phyloP scores from a whole-genome alignment of 2,888 invertebrate species.

The Noctua janthina region DNA sequence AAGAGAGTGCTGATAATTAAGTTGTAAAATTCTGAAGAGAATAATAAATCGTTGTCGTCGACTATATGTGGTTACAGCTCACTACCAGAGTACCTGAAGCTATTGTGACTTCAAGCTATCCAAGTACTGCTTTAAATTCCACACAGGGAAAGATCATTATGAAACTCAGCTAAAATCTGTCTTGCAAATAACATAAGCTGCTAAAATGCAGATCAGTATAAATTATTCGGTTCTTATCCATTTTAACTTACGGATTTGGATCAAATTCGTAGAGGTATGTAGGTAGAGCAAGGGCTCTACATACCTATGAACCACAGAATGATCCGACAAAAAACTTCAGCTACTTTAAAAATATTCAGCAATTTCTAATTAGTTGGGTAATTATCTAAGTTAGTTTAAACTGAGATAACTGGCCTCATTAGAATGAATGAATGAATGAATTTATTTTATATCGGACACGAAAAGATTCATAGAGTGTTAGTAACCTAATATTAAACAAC shows the following conservation, averaged over 20 bases:
- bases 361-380: conserved; percentile 33
- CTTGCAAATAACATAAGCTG: conserved; percentile 10
- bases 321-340: conserved; percentile 35
- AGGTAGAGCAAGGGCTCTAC: conserved; percentile 11
- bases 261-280: conserved; percentile 32
- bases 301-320: conserved; percentile 15
- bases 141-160: not conserved
- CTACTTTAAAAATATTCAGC: conserved; percentile 12
- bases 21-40: conserved; percentile 63
- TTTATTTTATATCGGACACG: too few species aligned
- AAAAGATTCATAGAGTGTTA: too few species aligned
- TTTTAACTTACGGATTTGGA: conserved; percentile 20
- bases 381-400: conserved; percentile 28
- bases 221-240: conserved; percentile 21
- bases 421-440: too few species aligned
- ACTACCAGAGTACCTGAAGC: conserved; percentile 27
- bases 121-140: conserved; percentile 50
- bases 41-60: conserved; percentile 43
- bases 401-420: conserved; percentile 38
- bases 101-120: conserved; percentile 38
- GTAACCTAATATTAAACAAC: too few species aligned
- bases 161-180: conserved; percentile 15
- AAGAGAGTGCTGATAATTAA: conserved; percentile 64
- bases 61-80: conserved; percentile 30
- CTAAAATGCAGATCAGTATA: conserved; percentile 14